These are phyloP conservation scores for Trissonchulus sp. DNA, from an alignment of 2,888 invertebrate species.

Conservation along the genomic window DNA sequence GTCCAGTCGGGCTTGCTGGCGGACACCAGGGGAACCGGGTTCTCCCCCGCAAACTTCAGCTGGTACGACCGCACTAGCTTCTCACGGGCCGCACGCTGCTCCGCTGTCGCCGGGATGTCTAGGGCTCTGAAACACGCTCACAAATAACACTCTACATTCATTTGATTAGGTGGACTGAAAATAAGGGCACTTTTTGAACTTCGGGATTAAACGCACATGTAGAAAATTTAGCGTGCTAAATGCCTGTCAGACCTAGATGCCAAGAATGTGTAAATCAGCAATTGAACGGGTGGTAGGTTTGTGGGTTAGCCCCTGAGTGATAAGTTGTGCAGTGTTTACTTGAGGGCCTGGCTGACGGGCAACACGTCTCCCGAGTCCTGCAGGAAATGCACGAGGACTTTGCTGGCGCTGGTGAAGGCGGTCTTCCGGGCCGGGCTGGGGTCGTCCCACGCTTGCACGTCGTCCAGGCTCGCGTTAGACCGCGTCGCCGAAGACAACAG, in stretches of 20 bases:
- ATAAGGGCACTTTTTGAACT: too few relatives aligned
- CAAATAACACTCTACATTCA: too few relatives aligned
- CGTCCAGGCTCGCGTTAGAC: constrained; percentile 29
- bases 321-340: too few relatives aligned
- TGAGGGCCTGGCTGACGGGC: constrained; percentile 14
- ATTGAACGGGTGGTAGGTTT: too few relatives aligned
- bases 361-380: background rate
- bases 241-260: too few relatives aligned
- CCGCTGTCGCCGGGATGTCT: constrained; percentile 26
- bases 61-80: constrained; percentile 6
- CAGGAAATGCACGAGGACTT: constrained; percentile 31
- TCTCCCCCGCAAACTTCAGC: constrained; percentile 25
- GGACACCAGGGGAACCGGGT: background rate
- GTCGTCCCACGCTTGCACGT: constrained; percentile 22
- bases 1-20: background rate
- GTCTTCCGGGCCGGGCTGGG: background rate
- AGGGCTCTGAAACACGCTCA: constrained; percentile 28
- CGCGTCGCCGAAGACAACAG: constrained; percentile 27
- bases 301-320: too few relatives aligned
- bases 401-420: constrained; percentile 12
- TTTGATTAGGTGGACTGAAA: background rate
- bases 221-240: too few relatives aligned
- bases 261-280: too few relatives aligned
- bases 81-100: constrained; percentile 25
- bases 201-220: too few relatives aligned